Percentiles rank a stretch among this genome's conserved stretches.
phyloP scores from a whole-genome alignment of 2,888 invertebrate species.

The Mimumesa dahlbomi region DNA sequence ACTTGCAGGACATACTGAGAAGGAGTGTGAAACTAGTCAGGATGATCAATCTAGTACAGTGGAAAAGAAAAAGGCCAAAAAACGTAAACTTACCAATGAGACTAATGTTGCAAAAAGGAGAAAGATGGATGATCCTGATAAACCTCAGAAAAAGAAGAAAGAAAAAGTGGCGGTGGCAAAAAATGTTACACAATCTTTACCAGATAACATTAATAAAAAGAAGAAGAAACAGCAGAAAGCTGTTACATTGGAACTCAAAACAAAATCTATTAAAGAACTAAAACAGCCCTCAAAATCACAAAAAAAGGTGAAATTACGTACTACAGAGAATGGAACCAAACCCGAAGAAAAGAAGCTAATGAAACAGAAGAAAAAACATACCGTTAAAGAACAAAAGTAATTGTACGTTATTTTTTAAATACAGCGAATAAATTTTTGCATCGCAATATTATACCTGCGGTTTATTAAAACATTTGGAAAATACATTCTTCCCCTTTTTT shows the following conservation, averaged over 20 bases:
- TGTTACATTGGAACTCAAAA: background rate
- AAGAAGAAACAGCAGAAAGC: constrained; percentile 1
- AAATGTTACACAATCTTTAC: too few relatives aligned
- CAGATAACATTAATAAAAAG: background rate
- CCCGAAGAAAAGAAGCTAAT: constrained; percentile 1
- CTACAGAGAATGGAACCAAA: background rate
- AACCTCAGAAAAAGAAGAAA: background rate
- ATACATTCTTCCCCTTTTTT: background rate
- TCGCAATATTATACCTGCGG: background rate
- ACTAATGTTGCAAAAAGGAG: constrained; percentile 4
- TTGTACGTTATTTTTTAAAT: background rate
- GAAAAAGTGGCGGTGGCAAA: too few relatives aligned
- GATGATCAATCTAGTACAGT: background rate
- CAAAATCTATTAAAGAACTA: background rate
- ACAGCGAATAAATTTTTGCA: background rate
- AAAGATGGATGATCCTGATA: background rate
- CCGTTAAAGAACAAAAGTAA: background rate
- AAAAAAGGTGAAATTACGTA: constrained; percentile 1
- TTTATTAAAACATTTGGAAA: background rate
- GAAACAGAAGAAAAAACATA: background rate
- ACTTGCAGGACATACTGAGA: constrained; percentile 67
- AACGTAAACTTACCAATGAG: constrained; percentile 35
- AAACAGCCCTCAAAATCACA: background rate
- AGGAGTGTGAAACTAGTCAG: constrained; percentile 56
- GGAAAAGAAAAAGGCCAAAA: constrained; percentile 33